phyloP scores from a whole-genome alignment of 2,888 invertebrate genomes.

The Scaptodrosophila latifasciaeformis region DNA sequence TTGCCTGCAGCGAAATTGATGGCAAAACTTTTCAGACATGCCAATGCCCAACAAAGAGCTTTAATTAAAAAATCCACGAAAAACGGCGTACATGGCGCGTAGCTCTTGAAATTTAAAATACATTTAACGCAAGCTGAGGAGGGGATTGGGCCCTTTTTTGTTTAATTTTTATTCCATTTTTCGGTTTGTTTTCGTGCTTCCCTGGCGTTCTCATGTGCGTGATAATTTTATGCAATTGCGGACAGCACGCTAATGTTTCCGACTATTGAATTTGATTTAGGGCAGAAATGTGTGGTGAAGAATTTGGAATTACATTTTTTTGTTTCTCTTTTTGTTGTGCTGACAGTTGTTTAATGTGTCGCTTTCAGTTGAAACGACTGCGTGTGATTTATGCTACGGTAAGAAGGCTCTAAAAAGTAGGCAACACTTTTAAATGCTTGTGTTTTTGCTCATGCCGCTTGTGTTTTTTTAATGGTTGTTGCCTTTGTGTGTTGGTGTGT shows the following conservation, averaged over 20 bases:
- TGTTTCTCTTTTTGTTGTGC: conserved; percentile 13
- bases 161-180: conserved; percentile 2
- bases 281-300: conserved; percentile 47
- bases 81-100: conserved; percentile 20
- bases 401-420: conserved; percentile 20
- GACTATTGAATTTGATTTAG: conserved; percentile 56
- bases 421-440: conserved; percentile 12
- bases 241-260: conserved; percentile 55
- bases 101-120: background rate
- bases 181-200: background rate
- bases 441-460: background rate
- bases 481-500: conserved; percentile 10
- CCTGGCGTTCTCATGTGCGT: conserved; percentile 30
- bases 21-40: conserved; percentile 25
- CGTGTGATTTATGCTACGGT: conserved; percentile 50
- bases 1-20: conserved; percentile 3
- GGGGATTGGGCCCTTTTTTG: background rate
- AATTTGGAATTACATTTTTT: conserved; percentile 50
- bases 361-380: conserved; percentile 20
- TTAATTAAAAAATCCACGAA: conserved; percentile 21
- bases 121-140: conserved; percentile 19
- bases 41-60: background rate
- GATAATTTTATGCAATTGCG: conserved; percentile 57
- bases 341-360: conserved; percentile 54
- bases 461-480: too few relatives aligned